Conservation (phyloP, 2,797 vertebrate genomes). For the Falco rusticolus region DNA sequence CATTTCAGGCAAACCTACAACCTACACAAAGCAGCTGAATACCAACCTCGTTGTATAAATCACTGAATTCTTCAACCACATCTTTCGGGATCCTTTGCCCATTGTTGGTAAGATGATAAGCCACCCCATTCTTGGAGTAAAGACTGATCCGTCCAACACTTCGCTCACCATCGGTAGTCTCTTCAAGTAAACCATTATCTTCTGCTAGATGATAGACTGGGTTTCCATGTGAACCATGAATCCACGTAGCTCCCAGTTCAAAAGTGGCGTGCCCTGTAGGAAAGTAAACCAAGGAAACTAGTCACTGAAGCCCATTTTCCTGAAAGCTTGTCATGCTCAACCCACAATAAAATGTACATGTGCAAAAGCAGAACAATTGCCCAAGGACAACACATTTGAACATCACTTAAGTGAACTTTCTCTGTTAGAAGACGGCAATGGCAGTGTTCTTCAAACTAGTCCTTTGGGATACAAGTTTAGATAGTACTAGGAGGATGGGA, state of each 20-base stretch:
- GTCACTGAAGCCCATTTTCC: not conserved
- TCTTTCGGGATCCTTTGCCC: constrained; percentile 96
- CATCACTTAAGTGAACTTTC: not conserved
- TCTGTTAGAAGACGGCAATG: not conserved
- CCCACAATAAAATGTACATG: not conserved
- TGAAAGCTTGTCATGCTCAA: not conserved
- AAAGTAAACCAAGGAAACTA: constrained; percentile 1
- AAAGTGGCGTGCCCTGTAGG: constrained; percentile 90
- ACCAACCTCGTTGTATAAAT: constrained; percentile 97
- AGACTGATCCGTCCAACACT: constrained; percentile 96
- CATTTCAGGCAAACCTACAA: not conserved
- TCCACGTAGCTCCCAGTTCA: constrained; percentile 99
- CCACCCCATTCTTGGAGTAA: constrained; percentile 96
- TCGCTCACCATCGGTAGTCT: constrained; percentile 92
- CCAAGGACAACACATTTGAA: not conserved
- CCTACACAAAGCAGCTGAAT: not conserved
- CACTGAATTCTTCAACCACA: constrained; percentile 99
- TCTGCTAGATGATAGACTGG: constrained; percentile 99
- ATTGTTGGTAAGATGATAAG: constrained; percentile 93
- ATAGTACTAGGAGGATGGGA: not conserved
- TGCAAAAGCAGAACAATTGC: not conserved
- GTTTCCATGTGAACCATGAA: constrained; percentile 97
- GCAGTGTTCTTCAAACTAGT: not conserved
- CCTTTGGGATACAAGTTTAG: not conserved
- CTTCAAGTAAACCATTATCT: constrained; percentile 94